A percentile compares a stretch with the other conserved stretches of the same genome.
phyloP scores from a whole-genome alignment of 1,140 invertebrate species.

The Steinernema khuongi region DNA sequence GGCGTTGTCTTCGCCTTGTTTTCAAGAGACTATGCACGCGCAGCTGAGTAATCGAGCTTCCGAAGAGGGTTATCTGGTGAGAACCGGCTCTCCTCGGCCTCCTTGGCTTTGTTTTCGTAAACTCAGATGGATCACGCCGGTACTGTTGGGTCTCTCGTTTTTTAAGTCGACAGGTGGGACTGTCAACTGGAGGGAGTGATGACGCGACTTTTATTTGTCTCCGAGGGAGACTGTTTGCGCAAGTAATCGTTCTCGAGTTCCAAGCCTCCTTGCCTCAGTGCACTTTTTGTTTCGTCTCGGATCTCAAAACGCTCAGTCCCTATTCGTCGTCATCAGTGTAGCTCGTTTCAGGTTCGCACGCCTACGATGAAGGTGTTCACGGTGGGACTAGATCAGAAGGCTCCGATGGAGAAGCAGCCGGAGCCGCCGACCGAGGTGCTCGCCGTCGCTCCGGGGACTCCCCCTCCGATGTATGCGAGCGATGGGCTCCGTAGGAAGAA shows the following conservation, averaged over 20 bases:
- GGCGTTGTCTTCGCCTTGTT: too few relatives aligned
- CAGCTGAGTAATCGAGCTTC: too few relatives aligned
- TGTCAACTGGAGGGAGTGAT: not conserved
- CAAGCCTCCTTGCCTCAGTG: not conserved
- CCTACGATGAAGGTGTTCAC: conserved; percentile 55
- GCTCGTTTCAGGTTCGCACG: conserved; percentile 33
- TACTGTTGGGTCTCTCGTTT: not conserved
- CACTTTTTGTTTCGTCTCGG: not conserved
- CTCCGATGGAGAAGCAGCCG: conserved; percentile 31
- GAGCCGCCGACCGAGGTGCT: not conserved
- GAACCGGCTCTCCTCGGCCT: not conserved
- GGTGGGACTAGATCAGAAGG: conserved; percentile 54
- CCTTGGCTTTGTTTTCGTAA: not conserved
- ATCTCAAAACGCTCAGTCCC: not conserved
- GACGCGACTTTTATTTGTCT: not conserved
- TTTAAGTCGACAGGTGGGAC: not conserved
- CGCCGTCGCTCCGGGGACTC: conserved; percentile 9
- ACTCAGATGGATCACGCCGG: too few relatives aligned
- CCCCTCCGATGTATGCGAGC: conserved; percentile 39
- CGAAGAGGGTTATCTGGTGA: not conserved
- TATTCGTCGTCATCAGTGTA: not conserved
- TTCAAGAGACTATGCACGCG: too few relatives aligned
- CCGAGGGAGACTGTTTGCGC: not conserved
- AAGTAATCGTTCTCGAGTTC: conserved; percentile 1
- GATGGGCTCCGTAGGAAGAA: conserved; percentile 42